Conservation (phyloP, 1,140 invertebrate genomes). For the Melitaea cinxia region DNA sequence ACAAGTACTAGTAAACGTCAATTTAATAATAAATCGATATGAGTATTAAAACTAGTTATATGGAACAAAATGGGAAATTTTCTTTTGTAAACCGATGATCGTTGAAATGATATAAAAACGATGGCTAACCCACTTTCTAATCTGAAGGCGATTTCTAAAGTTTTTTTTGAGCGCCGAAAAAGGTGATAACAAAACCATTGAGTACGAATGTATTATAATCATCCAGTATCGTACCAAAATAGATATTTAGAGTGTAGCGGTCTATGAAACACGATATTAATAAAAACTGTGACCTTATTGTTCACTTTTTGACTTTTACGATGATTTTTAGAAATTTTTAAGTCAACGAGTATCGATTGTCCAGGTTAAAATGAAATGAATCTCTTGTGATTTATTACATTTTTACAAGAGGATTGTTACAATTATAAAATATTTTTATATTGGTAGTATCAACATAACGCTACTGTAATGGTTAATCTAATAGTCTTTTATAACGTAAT, state of each 20-base stretch:
- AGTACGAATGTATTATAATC: conserved; percentile 26
- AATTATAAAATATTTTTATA: too few species aligned
- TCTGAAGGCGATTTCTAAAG: conserved; percentile 38
- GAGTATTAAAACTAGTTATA: conserved; percentile 19
- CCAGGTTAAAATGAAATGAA: too few species aligned
- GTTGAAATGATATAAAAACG: conserved; percentile 43
- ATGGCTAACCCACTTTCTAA: conserved; percentile 46
- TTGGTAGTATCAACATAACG: too few species aligned
- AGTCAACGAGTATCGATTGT: neutral
- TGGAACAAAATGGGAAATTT: conserved; percentile 38
- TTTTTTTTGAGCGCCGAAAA: conserved; percentile 23
- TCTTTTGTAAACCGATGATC: conserved; percentile 39
- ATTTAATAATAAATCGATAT: conserved; percentile 27
- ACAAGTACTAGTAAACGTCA: conserved; percentile 19
- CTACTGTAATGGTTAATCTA: too few species aligned
- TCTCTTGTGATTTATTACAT: too few species aligned
- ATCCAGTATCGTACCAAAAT: conserved; percentile 12
- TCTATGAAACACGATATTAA: neutral
- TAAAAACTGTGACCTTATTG: conserved; percentile 15
- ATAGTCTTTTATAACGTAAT: too few species aligned
- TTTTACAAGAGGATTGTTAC: too few species aligned
- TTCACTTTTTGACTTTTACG: conserved; percentile 8
- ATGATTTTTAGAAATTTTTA: neutral
- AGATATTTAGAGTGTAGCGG: conserved; percentile 13
- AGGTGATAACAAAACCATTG: conserved; percentile 30